phyloP scores from a whole-genome alignment of 2,888 invertebrate genomes.

The Heteromurus nitidus region DNA sequence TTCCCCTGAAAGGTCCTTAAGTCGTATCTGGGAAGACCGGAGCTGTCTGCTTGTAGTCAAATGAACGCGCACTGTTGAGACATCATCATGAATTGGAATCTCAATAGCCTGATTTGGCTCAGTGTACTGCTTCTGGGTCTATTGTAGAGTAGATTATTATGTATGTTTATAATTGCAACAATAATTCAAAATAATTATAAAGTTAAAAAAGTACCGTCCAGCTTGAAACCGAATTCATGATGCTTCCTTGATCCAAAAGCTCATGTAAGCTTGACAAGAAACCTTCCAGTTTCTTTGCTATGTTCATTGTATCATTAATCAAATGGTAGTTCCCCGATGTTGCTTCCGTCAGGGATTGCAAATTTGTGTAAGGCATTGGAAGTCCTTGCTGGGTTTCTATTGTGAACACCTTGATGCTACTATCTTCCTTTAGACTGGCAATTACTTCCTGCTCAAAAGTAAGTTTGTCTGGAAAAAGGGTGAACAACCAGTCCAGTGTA shows the following conservation, averaged over 20 bases:
- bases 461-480: constrained; percentile 28
- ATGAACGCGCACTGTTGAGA: constrained; percentile 41
- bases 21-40: constrained; percentile 21
- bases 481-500: neutral
- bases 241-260: constrained; percentile 38
- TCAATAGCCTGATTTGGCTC: constrained; percentile 30
- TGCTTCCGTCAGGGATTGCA: constrained; percentile 37
- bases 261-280: constrained; percentile 37
- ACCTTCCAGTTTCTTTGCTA: constrained; percentile 43
- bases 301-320: constrained; percentile 53
- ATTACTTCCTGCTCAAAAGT: constrained; percentile 61
- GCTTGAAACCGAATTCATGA: constrained; percentile 35
- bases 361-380: constrained; percentile 48
- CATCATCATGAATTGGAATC: constrained; percentile 61
- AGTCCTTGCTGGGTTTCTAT: constrained; percentile 60
- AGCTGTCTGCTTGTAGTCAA: constrained; percentile 51
- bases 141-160: neutral
- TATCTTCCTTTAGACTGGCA: constrained; percentile 52
- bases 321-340: constrained; percentile 51
- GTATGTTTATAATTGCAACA: neutral
- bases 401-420: constrained; percentile 58
- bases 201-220: constrained; percentile 39
- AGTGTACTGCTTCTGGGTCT: constrained; percentile 54
- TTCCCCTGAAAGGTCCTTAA: constrained; percentile 43
- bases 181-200: neutral